These are phyloP conservation scores for Cyclophora punctaria DNA, from an alignment of 2,888 invertebrate species.

Conservation along the genomic window DNA sequence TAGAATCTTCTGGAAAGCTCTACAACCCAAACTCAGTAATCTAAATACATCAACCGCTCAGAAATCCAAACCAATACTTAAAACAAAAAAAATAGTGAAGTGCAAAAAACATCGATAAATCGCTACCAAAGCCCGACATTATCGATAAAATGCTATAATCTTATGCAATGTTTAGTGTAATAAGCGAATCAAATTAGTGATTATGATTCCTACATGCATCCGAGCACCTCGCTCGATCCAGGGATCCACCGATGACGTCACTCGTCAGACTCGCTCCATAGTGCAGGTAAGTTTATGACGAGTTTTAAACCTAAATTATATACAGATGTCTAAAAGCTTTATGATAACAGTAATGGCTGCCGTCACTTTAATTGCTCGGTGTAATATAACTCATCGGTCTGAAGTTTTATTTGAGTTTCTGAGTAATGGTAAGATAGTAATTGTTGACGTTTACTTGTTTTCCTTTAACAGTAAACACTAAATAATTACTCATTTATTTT, in stretches of 20 bases:
- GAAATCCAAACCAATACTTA: constrained; percentile 3
- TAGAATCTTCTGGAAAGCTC: too few species aligned
- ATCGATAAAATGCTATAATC: neutral
- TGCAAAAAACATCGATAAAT: neutral
- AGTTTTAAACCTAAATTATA: too few species aligned
- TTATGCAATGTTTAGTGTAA: neutral
- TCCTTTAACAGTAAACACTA: too few species aligned
- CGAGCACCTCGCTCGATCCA: constrained; percentile 81
- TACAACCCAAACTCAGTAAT: too few species aligned
- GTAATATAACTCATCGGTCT: neutral
- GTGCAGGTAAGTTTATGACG: constrained; percentile 73
- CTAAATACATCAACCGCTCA: constrained; percentile 3
- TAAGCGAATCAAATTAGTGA: constrained; percentile 21
- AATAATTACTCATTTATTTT: too few species aligned
- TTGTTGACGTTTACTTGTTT: too few species aligned
- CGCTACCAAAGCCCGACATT: too few species aligned
- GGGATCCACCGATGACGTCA: constrained; percentile 86
- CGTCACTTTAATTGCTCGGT: too few species aligned
- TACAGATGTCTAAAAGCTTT: neutral
- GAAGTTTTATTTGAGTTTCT: neutral
- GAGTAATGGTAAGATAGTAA: constrained; percentile 3
- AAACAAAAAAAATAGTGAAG: neutral
- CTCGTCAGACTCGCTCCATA: constrained; percentile 79
- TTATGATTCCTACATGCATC: constrained; percentile 81
- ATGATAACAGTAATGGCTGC: too few species aligned